Percentiles rank a stretch among this genome's conserved stretches.
phyloP scores from a whole-genome alignment of 2,797 vertebrate species.

The Podargus strigoides region DNA sequence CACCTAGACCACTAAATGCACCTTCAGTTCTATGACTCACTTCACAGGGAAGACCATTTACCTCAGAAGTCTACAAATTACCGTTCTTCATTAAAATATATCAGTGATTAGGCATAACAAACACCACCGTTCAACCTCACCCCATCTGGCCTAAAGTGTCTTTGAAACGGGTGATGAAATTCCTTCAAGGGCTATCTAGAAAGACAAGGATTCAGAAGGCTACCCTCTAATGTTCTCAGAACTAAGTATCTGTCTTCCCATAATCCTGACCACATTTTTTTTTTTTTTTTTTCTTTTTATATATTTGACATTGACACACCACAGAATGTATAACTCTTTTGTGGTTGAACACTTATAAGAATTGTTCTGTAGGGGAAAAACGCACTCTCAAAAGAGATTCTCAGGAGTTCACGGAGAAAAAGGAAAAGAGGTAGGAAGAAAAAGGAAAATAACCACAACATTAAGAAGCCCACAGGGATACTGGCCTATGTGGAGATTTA shows the following conservation, averaged over 20 bases:
- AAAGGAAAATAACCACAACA: neutral
- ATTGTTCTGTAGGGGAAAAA: neutral
- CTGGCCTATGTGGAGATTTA: neutral
- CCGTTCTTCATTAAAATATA: neutral
- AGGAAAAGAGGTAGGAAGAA: neutral
- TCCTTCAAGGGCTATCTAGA: neutral
- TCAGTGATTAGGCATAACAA: neutral
- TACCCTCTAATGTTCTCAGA: neutral
- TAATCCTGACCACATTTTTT: neutral
- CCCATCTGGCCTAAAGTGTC: neutral
- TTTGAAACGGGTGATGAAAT: neutral
- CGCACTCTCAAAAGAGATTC: neutral
- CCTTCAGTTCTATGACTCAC: neutral
- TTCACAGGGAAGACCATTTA: neutral
- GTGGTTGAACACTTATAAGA: neutral
- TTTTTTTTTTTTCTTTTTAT: neutral
- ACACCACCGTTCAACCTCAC: neutral
- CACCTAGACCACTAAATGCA: neutral
- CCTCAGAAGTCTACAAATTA: neutral
- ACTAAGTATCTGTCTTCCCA: neutral
- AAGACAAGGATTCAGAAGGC: neutral
- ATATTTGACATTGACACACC: neutral
- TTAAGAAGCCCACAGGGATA: neutral
- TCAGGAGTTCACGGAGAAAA: neutral
- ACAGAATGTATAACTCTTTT: neutral